phyloP scores from a whole-genome alignment of 1,140 invertebrate species.

The Magallana ariakensis region DNA sequence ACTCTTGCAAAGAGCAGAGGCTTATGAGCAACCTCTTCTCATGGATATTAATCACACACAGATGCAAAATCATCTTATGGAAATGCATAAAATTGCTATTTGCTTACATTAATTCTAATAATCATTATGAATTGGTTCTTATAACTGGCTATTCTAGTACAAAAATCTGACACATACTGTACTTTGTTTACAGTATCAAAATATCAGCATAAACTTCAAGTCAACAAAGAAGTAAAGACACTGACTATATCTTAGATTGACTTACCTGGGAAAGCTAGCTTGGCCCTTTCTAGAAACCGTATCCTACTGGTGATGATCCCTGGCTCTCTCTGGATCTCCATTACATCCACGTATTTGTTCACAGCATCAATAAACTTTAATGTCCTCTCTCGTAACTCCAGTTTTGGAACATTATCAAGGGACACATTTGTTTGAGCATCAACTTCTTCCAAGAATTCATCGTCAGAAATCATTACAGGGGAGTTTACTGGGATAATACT shows the following conservation, averaged over 20 bases:
- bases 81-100: no score
- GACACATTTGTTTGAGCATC: neutral
- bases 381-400: neutral
- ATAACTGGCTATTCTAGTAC: no score
- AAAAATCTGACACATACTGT: no score
- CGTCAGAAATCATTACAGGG: neutral
- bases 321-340: neutral
- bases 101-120: no score
- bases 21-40: no score
- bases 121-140: no score
- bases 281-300: neutral
- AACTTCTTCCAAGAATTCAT: neutral
- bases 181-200: no score
- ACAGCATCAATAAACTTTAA: neutral
- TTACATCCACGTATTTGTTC: neutral
- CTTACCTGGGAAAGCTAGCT: constrained; percentile 16
- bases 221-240: no score
- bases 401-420: neutral
- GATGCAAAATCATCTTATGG: no score
- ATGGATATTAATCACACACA: no score
- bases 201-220: no score
- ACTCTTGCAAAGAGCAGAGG: neutral
- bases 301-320: neutral
- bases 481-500: neutral
- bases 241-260: no score